A percentile compares a stretch with the other conserved stretches of the same genome.
Conservation (phyloP, 2,113 vertebrate species). For the Hyaena hyaena region DNA sequence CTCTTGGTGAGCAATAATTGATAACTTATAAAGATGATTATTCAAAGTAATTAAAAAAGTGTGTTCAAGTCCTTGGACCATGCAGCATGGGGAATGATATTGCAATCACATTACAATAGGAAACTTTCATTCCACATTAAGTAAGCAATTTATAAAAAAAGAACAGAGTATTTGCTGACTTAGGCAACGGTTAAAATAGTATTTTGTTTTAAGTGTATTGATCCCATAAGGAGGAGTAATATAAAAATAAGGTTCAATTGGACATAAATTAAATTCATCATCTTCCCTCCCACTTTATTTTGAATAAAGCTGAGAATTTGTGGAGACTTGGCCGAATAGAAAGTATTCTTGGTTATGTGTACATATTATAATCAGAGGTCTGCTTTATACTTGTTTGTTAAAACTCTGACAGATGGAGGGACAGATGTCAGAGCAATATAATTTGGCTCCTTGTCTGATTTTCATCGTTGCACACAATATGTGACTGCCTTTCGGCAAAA, state of each 20-base stretch:
- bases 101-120: background rate
- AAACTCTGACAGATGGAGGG: slow-evolving; percentile 84
- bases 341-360: slow-evolving; percentile 66
- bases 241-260: background rate
- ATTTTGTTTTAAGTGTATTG: background rate
- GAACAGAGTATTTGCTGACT: background rate
- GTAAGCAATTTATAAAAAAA: background rate
- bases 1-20: background rate
- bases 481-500: slow-evolving; percentile 77
- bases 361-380: slow-evolving; percentile 78
- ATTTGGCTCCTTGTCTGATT: slow-evolving; percentile 81
- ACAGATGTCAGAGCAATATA: slow-evolving; percentile 87
- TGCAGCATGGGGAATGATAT: background rate
- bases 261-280: background rate
- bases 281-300: slow-evolving; percentile 12
- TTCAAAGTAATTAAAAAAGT: slow-evolving; percentile 61
- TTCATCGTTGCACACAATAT: slow-evolving; percentile 77
- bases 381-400: slow-evolving; percentile 78
- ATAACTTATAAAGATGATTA: slow-evolving; percentile 10
- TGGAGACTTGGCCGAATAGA: slow-evolving; percentile 62
- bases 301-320: slow-evolving; percentile 20
- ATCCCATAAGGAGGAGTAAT: background rate
- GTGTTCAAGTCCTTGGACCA: background rate
- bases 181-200: background rate
- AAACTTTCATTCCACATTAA: background rate